Base-by-base conservation (phyloP, 2,888 invertebrate genomes). In the Eilema depressum region DNA sequence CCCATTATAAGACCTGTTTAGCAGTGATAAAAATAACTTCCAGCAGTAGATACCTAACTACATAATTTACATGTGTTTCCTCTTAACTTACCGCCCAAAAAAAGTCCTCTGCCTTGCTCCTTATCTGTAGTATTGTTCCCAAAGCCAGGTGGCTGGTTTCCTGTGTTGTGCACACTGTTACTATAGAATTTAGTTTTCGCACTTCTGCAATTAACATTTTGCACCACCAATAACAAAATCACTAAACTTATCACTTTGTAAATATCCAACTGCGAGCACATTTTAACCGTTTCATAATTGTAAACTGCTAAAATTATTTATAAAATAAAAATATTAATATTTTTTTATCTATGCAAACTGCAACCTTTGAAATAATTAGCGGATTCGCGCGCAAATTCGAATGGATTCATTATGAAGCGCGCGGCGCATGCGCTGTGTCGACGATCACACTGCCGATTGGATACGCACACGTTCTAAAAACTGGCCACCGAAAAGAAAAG, bases 231-330 rank as follows among this genome's bases (percentile, higher is more conserved):
- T 75, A 88, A 78, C 74, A 89, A 79, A 78, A 90, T 75, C 83
- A 91, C 83, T 71, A 88, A 71, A 73, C 86, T 76, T 78, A 87
- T 79, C 83, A 89, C 86, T 85, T 86, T 75, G 86, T 76, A 84
- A 83, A 37, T 85, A 85, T 86, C 83, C 81, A 80, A 84, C 85
- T 87, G 86, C 81, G 87, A 88, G 86, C 79, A 88, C 93, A 94
- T 94, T 87, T 92, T 94, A 88, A 83, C 80, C 85, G 86, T 89
- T 85, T 88, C 92, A 92, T 92, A 89, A 87, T 92, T 91, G 84
- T 74, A 86, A 84, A 79, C 83, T 74, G 80, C 79, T 80, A 74
- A 60, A 76, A 67, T 8, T 60, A 60, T 66, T 37, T 28, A 20
- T 66, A 69, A 69, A 66, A 30, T 7, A 65, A 68, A 53, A 56